These are phyloP conservation scores for Gavialis gangeticus DNA, from an alignment of 2,113 vertebrate genomes.

Conservation along the genomic window DNA sequence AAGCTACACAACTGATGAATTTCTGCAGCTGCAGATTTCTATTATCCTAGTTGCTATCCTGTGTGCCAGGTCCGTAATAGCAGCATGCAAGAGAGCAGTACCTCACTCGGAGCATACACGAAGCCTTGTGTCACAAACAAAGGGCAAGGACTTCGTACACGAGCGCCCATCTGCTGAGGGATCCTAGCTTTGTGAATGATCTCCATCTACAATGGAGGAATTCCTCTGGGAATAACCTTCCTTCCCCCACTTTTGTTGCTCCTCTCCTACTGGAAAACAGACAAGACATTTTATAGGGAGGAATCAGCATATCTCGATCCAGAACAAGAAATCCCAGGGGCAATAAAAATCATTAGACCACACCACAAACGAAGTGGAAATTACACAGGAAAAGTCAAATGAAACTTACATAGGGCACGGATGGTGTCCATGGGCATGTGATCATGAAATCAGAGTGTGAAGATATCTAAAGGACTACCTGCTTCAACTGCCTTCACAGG, in stretches of 20 bases:
- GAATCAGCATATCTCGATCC: not conserved
- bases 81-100: not conserved
- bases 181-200: not conserved
- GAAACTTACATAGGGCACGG: not conserved
- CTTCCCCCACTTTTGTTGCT: not conserved
- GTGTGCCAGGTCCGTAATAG: not conserved
- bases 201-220: not conserved
- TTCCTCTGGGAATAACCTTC: not conserved
- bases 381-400: not conserved
- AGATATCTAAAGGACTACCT: no score
- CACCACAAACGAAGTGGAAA: not conserved
- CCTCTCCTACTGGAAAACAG: not conserved
- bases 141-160: fast-evolving
- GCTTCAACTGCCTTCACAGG: no score
- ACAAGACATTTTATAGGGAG: not conserved
- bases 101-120: fast-evolving
- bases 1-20: not conserved
- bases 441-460: not conserved
- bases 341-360: not conserved
- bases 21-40: not conserved
- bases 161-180: not conserved
- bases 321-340: not conserved
- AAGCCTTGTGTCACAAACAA: fast-evolving
- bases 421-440: not conserved
- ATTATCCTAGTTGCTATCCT: not conserved